Evolutionary conservation across 2,888 invertebrate species (phyloP), one percentile per base, ranked within the genome.

Genomic region (Idaea dimidiata): DNA sequence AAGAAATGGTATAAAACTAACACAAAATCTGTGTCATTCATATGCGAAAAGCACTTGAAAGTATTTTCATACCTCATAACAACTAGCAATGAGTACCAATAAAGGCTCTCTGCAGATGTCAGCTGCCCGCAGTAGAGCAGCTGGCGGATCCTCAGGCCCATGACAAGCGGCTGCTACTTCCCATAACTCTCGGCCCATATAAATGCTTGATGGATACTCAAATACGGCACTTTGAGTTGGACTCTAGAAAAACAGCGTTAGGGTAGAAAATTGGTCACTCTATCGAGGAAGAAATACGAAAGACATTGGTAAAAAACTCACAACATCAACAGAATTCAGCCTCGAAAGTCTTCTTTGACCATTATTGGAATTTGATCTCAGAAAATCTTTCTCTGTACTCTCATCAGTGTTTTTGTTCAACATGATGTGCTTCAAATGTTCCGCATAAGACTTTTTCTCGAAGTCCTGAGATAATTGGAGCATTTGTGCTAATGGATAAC

Each of bases 131-230:
- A 95, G 78, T 32, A 96, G 80, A 10, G 95, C 94, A 14, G 94
- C 94, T 0, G 95, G 95, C 16, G 95, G 95, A 84, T 95, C 95
- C 67, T 94, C 94, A 59, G 95, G 95, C 54, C 95, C 94, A 76
- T 95, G 95, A 71, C 95, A 95, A 53, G 94, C 93, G 16, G 95
- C 93, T 61, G 95, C 92, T 64, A 94, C 94, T 71, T 94, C 93
- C 92, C 95, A 93, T 59, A 95, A 77, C 76, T 93, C 93, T 0
- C 89, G 84, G 8, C 85, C 83, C 78, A 88, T 77, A 63, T 84
- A 84, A 33, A 91, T 86, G 66, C 89, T 87, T 33, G 88, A 76
- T 0, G 90, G 84, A 67, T 87, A 87, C 73, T 93, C 94, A 59
- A 91, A 91, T 17, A 77, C 78, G 14, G 78, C 75, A 56, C 80